Conservation (phyloP, 1,140 invertebrate species). For the Pectinophora gossypiella region DNA sequence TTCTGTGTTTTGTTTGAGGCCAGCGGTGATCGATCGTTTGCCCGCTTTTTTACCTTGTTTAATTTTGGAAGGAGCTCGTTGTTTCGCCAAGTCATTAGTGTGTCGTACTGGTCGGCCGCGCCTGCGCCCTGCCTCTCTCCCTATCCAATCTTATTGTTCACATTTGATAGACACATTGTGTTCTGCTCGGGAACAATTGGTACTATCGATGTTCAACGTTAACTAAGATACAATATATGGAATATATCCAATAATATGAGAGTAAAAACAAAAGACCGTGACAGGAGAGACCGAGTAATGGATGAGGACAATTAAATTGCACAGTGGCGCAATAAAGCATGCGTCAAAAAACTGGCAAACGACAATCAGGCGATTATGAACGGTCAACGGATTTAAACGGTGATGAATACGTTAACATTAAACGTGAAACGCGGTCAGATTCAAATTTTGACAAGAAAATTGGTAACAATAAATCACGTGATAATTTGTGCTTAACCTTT, state of each 20-base stretch:
- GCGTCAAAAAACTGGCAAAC: background rate
- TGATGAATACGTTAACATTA: constrained; percentile 4
- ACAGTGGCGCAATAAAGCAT: background rate
- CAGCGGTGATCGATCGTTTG: constrained; percentile 62
- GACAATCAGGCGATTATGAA: background rate
- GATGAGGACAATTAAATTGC: background rate
- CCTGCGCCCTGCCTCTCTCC: constrained; percentile 20
- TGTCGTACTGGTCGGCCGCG: constrained; percentile 13
- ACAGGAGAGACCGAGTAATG: background rate
- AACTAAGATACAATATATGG: too few species aligned
- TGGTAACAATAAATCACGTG: constrained; percentile 36
- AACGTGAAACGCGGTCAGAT: constrained; percentile 15
- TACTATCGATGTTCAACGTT: too few species aligned
- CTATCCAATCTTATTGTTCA: constrained; percentile 39
- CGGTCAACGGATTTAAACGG: background rate
- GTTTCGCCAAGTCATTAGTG: constrained; percentile 70
- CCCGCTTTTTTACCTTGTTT: constrained; percentile 66
- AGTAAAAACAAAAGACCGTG: background rate
- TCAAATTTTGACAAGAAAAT: constrained; percentile 41
- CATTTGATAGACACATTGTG: constrained; percentile 22
- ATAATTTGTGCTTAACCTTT: constrained; percentile 38
- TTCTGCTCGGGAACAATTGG: too few species aligned
- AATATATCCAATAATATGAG: too few species aligned
- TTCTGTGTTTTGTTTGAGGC: constrained; percentile 62
- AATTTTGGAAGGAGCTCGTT: constrained; percentile 57